These are phyloP conservation scores for Ricordea florida DNA, from an alignment of 92 coral and sea anemone species.

Conservation along the genomic window DNA sequence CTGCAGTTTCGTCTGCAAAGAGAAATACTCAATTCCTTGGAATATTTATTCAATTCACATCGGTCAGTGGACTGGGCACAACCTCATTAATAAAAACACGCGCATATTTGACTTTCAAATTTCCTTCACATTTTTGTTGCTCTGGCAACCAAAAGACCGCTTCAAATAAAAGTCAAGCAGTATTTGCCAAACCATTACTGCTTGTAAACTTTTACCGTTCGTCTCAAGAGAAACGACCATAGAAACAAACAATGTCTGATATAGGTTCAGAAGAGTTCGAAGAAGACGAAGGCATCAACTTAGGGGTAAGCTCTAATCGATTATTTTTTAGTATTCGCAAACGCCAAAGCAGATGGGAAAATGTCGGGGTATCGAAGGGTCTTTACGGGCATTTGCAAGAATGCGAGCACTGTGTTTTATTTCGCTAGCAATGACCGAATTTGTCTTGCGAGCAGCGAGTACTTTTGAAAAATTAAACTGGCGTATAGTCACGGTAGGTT, in stretches of 20 bases:
- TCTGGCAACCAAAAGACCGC: neutral
- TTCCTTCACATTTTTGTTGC: neutral
- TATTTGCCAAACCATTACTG: slow-evolving; percentile 12
- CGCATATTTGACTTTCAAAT: slow-evolving; percentile 31
- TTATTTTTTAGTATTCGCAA: neutral
- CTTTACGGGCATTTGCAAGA: neutral
- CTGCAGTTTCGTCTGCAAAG: no score
- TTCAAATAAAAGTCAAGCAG: slow-evolving; percentile 23
- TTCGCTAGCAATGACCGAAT: no score
- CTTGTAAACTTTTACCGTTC: neutral
- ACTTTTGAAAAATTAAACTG: no score
- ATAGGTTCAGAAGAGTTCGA: slow-evolving; percentile 96
- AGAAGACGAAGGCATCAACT: slow-evolving; percentile 91
- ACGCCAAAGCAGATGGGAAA: neutral
- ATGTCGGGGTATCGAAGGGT: no score
- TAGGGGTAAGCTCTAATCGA: slow-evolving; percentile 73
- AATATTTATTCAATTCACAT: no score
- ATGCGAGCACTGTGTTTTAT: neutral
- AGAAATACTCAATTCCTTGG: no score
- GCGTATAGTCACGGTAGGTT: no score
- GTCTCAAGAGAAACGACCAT: neutral
- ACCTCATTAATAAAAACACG: neutral
- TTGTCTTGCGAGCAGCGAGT: no score
- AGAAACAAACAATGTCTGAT: slow-evolving; percentile 72
- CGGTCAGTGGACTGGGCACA: no score